A percentile compares a stretch with the other conserved stretches of the same genome.
These are phyloP conservation scores for Samia ricini DNA, from an alignment of 1,140 invertebrate genomes.

Conservation along the genomic window DNA sequence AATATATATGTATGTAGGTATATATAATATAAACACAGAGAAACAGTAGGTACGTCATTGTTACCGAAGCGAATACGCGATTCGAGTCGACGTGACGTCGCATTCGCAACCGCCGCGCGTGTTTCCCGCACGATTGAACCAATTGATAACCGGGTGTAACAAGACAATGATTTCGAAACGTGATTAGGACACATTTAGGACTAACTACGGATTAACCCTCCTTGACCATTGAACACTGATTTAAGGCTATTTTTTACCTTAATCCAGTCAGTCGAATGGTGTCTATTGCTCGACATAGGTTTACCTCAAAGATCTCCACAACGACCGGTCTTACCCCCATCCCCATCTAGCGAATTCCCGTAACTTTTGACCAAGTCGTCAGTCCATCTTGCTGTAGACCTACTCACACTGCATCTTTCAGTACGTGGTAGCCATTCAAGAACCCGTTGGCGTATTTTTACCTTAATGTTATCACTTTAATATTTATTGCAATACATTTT, in stretches of 20 bases:
- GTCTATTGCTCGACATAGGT: too few species aligned
- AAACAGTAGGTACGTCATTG: not conserved
- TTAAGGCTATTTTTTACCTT: not conserved
- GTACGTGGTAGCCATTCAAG: too few species aligned
- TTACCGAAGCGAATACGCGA: not conserved
- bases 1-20: not conserved
- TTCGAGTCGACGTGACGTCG: conserved; percentile 13
- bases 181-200: not conserved
- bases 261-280: too few species aligned
- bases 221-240: not conserved
- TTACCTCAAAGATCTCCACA: too few species aligned
- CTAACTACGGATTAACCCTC: not conserved
- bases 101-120: conserved; percentile 51
- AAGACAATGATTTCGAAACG: conserved; percentile 1
- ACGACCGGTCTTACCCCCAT: too few species aligned
- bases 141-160: conserved; percentile 37
- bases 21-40: not conserved
- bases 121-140: conserved; percentile 57
- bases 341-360: too few species aligned
- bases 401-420: too few species aligned
- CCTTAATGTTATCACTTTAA: too few species aligned
- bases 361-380: too few species aligned
- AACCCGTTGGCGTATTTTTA: too few species aligned
- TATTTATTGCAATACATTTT: too few species aligned
- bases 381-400: too few species aligned